These are phyloP conservation scores for Calephelis perditalis DNA, from an alignment of 2,888 invertebrate genomes.

Conservation along the genomic window DNA sequence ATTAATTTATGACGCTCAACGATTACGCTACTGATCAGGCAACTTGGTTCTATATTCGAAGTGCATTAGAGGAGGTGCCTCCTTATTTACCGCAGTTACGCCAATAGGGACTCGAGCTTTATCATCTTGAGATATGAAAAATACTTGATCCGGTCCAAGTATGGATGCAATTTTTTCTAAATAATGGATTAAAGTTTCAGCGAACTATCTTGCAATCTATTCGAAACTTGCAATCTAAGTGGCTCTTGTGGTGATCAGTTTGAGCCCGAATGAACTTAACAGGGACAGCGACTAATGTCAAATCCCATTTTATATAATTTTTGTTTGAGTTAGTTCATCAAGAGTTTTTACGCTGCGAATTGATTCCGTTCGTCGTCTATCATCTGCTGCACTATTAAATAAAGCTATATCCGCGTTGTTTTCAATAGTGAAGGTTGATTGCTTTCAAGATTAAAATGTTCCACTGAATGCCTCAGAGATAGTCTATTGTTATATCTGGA, in stretches of 20 bases:
- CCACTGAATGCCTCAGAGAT: slow-evolving; percentile 33
- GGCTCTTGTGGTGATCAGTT: too few relatives aligned
- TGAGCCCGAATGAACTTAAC: slow-evolving; percentile 30
- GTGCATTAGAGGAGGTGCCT: slow-evolving; percentile 32
- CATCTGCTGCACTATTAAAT: slow-evolving; percentile 33
- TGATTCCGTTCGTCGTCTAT: slow-evolving; percentile 31
- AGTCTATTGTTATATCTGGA: slow-evolving; percentile 33
- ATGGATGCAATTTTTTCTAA: slow-evolving; percentile 27
- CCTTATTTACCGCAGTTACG: slow-evolving; percentile 44
- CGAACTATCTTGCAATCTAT: slow-evolving; percentile 20
- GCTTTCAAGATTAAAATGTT: slow-evolving; percentile 33
- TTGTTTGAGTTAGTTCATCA: slow-evolving; percentile 31
- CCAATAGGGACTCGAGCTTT: too few relatives aligned
- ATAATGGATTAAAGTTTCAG: slow-evolving; percentile 28
- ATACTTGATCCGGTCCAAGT: slow-evolving; percentile 33
- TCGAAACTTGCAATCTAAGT: slow-evolving; percentile 25
- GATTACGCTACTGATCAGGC: slow-evolving; percentile 32
- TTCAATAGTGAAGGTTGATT: slow-evolving; percentile 31
- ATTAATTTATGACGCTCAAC: slow-evolving; percentile 31
- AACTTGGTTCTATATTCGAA: slow-evolving; percentile 29
- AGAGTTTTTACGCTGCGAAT: too few relatives aligned
- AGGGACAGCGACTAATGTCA: slow-evolving; percentile 29
- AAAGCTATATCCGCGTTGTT: slow-evolving; percentile 32
- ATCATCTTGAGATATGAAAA: neutral
- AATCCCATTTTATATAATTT: slow-evolving; percentile 29